Conservation (phyloP, 1,140 invertebrate species). For the Brachionus rubens region DNA sequence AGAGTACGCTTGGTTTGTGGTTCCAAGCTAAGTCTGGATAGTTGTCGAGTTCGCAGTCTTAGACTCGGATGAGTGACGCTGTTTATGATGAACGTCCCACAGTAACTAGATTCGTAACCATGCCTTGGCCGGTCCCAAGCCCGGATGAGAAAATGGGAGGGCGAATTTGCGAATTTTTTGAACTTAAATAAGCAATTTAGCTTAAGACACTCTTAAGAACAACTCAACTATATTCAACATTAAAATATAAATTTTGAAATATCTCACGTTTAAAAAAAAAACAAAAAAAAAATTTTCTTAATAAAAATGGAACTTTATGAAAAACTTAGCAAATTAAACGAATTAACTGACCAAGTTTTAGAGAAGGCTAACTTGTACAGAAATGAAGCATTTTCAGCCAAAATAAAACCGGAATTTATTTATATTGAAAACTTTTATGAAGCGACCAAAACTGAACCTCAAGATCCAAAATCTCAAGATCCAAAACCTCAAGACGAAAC, state of each 20-base stretch:
- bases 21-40: too few species aligned
- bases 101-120: too few species aligned
- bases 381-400: background rate
- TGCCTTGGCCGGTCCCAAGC: too few species aligned
- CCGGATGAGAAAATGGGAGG: too few species aligned
- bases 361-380: constrained; percentile 2
- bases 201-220: too few species aligned
- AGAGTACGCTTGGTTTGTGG: too few species aligned
- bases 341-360: background rate
- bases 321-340: constrained; percentile 21
- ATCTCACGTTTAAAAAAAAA: background rate
- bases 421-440: background rate
- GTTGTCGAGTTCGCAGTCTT: too few species aligned
- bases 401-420: background rate
- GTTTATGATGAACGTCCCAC: too few species aligned
- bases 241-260: background rate
- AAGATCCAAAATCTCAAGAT: background rate
- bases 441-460: background rate
- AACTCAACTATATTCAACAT: too few species aligned
- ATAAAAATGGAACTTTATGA: constrained; percentile 17
- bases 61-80: too few species aligned
- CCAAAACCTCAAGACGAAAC: background rate
- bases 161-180: too few species aligned
- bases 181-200: too few species aligned
- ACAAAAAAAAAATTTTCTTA: background rate